These are phyloP conservation scores for Graptemys geographica DNA, from an alignment of 2,797 vertebrate species.

Conservation along the genomic window DNA sequence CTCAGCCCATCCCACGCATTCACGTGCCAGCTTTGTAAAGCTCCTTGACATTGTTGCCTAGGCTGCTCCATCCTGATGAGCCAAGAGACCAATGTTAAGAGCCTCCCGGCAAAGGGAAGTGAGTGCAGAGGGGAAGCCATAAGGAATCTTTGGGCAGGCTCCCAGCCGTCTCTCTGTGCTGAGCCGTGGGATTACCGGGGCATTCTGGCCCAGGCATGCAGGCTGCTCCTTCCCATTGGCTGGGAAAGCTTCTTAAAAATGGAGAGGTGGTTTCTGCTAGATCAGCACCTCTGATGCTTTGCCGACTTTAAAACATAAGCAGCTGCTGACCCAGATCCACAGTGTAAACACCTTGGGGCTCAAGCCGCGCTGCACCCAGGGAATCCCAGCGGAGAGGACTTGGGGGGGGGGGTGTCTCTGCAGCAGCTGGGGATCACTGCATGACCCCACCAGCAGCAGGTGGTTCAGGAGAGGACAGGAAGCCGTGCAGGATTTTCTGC, in stretches of 20 bases:
- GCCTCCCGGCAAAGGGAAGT: neutral
- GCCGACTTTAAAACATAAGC: constrained; percentile 63
- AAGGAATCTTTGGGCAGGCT: neutral
- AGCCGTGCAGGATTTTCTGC: neutral
- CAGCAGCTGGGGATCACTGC: neutral
- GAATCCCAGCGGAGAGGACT: neutral
- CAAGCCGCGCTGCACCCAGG: neutral
- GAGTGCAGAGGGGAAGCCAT: neutral
- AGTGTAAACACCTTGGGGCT: neutral
- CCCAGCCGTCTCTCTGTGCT: neutral
- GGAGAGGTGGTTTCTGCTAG: constrained; percentile 66
- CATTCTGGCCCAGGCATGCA: constrained; percentile 59
- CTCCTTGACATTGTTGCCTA: neutral
- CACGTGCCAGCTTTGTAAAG: neutral
- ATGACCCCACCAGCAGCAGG: rapidly evolving
- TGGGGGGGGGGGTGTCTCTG: neutral
- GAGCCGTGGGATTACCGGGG: constrained; percentile 49
- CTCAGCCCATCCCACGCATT: neutral
- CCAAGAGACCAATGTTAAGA: neutral
- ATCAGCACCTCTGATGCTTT: constrained; percentile 54
- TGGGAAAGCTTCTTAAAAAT: constrained; percentile 78
- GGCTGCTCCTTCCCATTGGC: constrained; percentile 67
- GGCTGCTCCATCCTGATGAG: neutral
- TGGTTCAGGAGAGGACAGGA: neutral
- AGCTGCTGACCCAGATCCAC: constrained; percentile 60